These are phyloP conservation scores for Metellina segmentata DNA, from an alignment of 2,888 invertebrate genomes.

Conservation along the genomic window DNA sequence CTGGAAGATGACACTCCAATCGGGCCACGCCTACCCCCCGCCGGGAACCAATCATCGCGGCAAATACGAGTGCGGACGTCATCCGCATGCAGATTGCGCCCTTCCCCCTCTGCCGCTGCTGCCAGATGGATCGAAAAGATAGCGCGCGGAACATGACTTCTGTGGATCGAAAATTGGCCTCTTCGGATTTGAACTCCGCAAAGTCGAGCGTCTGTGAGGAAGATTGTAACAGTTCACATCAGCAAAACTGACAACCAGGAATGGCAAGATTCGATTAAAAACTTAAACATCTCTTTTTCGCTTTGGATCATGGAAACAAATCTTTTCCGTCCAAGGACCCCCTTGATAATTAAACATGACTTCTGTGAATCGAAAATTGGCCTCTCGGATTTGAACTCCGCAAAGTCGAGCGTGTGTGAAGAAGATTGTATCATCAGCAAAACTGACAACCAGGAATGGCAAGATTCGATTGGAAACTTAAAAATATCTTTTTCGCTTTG, in stretches of 20 bases:
- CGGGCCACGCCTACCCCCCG: slow-evolving; percentile 69
- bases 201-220: too few species aligned
- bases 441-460: too few species aligned
- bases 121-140: not conserved
- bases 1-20: slow-evolving; percentile 75
- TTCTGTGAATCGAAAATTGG: not conserved
- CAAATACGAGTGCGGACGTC: slow-evolving; percentile 70
- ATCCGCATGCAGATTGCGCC: slow-evolving; percentile 67
- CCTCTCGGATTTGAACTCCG: not conserved
- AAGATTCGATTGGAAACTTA: too few species aligned
- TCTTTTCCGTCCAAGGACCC: too few species aligned
- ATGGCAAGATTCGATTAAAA: too few species aligned
- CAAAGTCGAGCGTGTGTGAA: too few species aligned
- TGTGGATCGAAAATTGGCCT: not conserved
- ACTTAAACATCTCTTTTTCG: too few species aligned
- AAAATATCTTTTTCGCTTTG: too few species aligned
- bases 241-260: too few species aligned
- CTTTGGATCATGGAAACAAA: too few species aligned
- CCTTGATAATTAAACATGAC: not conserved
- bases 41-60: slow-evolving; percentile 75
- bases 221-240: too few species aligned
- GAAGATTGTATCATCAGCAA: too few species aligned
- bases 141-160: not conserved
- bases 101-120: not conserved
- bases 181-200: not conserved